These are phyloP conservation scores for Spilosoma lubricipeda DNA, from an alignment of 2,888 invertebrate species.

Conservation along the genomic window DNA sequence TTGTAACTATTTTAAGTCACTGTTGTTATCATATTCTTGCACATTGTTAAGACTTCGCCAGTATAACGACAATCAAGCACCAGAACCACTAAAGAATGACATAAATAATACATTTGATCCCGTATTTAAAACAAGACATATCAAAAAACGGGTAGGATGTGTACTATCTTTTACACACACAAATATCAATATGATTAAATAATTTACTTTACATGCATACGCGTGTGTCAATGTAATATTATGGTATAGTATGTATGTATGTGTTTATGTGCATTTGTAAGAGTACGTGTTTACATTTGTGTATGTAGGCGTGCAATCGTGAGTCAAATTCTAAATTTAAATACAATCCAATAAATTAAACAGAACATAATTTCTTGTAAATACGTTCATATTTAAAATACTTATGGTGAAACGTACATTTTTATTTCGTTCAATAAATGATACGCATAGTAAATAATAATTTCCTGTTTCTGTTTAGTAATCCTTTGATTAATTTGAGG, in stretches of 20 bases:
- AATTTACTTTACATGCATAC: neutral
- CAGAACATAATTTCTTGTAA: neutral
- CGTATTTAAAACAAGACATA: neutral
- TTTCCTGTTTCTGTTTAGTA: too few relatives aligned
- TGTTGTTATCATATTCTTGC: neutral
- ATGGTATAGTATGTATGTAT: neutral
- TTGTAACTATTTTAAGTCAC: neutral
- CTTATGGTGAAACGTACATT: too few relatives aligned
- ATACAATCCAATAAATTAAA: neutral
- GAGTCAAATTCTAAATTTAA: neutral
- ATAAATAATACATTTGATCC: neutral
- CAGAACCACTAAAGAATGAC: neutral
- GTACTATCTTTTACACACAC: neutral
- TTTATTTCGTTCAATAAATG: neutral
- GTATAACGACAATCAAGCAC: neutral
- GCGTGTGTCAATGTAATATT: neutral
- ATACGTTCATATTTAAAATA: neutral
- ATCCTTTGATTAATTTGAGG: too few relatives aligned
- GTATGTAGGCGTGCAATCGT: neutral
- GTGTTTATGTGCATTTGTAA: neutral
- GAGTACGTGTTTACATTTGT: neutral
- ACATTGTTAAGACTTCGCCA: neutral
- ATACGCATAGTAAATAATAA: neutral
- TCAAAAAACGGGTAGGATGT: neutral
- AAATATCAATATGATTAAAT: neutral